A percentile compares a stretch with the other conserved stretches of the same genome.
These are phyloP conservation scores for Andrena cerasifolii DNA, from an alignment of 1,140 invertebrate species.

Conservation along the genomic window DNA sequence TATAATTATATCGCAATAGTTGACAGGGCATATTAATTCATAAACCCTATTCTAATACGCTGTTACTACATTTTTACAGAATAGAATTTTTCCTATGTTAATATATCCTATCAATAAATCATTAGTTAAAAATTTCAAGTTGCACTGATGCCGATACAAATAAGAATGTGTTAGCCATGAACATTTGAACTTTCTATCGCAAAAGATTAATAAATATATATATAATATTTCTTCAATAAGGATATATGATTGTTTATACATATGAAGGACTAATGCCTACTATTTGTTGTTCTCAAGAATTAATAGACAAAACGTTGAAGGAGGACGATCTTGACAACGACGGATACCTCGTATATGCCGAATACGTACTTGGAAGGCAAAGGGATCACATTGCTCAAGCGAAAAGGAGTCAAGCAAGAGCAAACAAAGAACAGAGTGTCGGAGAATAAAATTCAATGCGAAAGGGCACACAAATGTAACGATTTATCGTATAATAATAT, in stretches of 20 bases:
- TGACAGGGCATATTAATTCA: too few species aligned
- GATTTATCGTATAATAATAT: too few species aligned
- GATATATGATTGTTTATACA: neutral
- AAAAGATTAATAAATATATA: too few species aligned
- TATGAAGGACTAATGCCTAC: conserved; percentile 6
- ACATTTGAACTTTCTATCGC: too few species aligned
- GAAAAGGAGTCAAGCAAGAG: conserved; percentile 31
- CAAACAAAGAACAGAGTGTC: conserved; percentile 28
- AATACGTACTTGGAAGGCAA: conserved; percentile 86
- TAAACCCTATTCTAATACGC: too few species aligned
- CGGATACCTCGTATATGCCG: conserved; percentile 91
- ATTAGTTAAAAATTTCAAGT: neutral
- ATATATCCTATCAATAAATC: too few species aligned
- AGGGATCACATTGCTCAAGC: conserved; percentile 63
- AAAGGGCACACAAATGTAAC: too few species aligned
- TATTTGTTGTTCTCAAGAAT: conserved; percentile 82
- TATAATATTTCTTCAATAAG: neutral
- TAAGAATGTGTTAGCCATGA: too few species aligned
- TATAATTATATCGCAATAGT: too few species aligned
- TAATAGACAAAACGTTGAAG: conserved; percentile 90
- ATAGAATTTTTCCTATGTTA: too few species aligned
- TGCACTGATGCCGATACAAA: neutral
- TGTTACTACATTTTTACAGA: too few species aligned
- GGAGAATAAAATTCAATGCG: conserved; percentile 18
- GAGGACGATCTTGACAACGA: conserved; percentile 91